Base-by-base conservation (phyloP, 2,888 invertebrate genomes). In the Apeira syringaria region DNA sequence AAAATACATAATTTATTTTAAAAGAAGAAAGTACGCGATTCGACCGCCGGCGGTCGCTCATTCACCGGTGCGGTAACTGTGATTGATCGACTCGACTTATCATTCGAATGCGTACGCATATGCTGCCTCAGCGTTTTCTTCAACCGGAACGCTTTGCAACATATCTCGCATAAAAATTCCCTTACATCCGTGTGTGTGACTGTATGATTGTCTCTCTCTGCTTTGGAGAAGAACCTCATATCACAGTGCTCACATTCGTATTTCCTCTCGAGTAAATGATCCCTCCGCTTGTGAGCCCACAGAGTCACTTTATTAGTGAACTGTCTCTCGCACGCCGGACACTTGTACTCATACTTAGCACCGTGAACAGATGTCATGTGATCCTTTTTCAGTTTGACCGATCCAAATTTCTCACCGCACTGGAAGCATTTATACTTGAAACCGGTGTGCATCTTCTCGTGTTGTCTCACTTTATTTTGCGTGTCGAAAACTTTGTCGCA, bases 401-500 rank as follows among this genome's bases (percentile, higher is more conserved):
- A 70, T 2, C 59, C 67, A 10, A 85, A 85, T 18, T 73, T 76
- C 9, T 79, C 64, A 2, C 62, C 62, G 37, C 85, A 84, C 12
- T 76, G 77, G 0, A 74, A 72, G 30, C 85, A 85, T 41, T 75
- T 77, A 47, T 4, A 74, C 29, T 44, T 59, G 22, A 74, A 67
- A 0, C 71, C 60, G 26, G 84, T 90, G 0, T 89, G 83, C 1
- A 76, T 74, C 22, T 78, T 80, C 35, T 84, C 84, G 42, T 91
- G 91, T 0, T 81, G 74, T 28, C 79, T 78, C 44, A 83, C 72
- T 44, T 88, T 87, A 13, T 80, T 68, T 6, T 76, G 66, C 0
- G 87, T 88, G n/a, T 84, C 80, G 37, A 91, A 91, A 0, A 83
- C 75, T 61, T 91, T 91, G 0, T 80, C 65, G 44, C 91, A 91